Percentiles rank a stretch among this genome's conserved stretches.
Conservation (phyloP, 2,113 vertebrate genomes). For the Anthoscopus minutus region DNA sequence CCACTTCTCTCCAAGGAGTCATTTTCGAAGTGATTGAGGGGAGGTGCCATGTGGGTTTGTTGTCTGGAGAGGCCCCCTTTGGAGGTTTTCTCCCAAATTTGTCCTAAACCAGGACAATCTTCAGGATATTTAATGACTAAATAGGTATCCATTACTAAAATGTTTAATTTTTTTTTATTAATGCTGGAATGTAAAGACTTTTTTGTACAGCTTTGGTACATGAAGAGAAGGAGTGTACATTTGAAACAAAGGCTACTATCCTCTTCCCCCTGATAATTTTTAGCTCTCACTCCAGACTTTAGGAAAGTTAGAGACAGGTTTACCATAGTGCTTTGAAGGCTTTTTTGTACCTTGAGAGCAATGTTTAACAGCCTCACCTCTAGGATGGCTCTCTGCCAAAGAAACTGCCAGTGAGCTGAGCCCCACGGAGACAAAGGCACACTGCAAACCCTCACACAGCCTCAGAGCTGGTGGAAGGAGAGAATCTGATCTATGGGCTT, state of each 20-base stretch:
- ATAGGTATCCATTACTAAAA: background rate
- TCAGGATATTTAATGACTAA: background rate
- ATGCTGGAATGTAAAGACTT: background rate
- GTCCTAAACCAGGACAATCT: no score
- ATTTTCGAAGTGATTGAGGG: no score
- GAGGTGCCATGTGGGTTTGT: no score
- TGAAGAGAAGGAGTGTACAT: background rate
- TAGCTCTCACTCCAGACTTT: background rate
- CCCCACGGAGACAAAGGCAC: background rate
- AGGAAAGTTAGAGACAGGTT: background rate
- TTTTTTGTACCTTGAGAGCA: background rate
- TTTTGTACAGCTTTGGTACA: background rate
- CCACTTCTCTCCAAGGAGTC: no score
- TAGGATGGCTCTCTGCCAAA: background rate
- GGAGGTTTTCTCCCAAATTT: no score
- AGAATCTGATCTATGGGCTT: slow-evolving; percentile 37
- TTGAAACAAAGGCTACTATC: background rate
- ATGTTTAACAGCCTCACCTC: background rate
- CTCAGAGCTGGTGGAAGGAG: background rate
- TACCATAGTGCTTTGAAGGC: background rate
- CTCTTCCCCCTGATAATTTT: background rate
- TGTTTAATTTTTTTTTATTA: background rate
- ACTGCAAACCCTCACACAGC: background rate
- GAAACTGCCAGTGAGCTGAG: background rate
- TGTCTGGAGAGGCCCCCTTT: no score